Conservation (phyloP, 1,140 invertebrate genomes). For the Drosophila sulfurigaster region DNA sequence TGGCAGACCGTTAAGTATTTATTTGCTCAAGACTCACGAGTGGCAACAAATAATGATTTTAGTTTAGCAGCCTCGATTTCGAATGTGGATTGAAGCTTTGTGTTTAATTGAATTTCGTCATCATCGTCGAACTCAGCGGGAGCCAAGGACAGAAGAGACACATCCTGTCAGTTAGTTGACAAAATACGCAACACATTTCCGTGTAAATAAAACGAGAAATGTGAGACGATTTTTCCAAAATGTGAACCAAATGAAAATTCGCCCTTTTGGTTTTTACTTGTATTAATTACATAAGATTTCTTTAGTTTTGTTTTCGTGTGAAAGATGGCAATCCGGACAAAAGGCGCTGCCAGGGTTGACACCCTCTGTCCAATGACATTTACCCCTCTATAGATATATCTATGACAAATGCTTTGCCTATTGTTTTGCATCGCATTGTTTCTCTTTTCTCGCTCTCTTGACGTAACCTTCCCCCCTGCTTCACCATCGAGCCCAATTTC, state of each 20-base stretch:
- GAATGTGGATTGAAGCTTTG: neutral
- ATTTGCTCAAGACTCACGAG: slow-evolving; percentile 39
- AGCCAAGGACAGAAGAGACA: neutral
- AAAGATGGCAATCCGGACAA: slow-evolving; percentile 28
- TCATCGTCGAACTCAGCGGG: slow-evolving; percentile 5
- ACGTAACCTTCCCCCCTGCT: slow-evolving; percentile 39
- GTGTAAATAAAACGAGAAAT: slow-evolving; percentile 49
- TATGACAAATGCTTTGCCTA: slow-evolving; percentile 58
- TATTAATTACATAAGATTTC: slow-evolving; percentile 58
- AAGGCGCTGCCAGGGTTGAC: slow-evolving; percentile 33
- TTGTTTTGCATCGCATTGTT: slow-evolving; percentile 43
- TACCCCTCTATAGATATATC: slow-evolving; percentile 22
- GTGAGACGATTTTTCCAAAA: slow-evolving; percentile 12
- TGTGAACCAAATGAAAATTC: slow-evolving; percentile 16
- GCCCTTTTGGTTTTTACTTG: neutral
- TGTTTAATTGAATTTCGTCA: slow-evolving; percentile 39
- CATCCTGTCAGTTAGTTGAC: slow-evolving; percentile 46
- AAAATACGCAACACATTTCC: slow-evolving; percentile 47
- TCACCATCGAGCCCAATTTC: slow-evolving; percentile 38
- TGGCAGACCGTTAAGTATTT: slow-evolving; percentile 56
- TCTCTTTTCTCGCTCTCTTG: slow-evolving; percentile 1
- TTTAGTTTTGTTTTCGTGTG: slow-evolving; percentile 32
- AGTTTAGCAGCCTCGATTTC: slow-evolving; percentile 11
- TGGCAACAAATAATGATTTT: slow-evolving; percentile 35
- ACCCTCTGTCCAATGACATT: slow-evolving; percentile 11